These are phyloP conservation scores for Nymphalis urticae DNA, from an alignment of 2,888 invertebrate genomes.

Conservation along the genomic window DNA sequence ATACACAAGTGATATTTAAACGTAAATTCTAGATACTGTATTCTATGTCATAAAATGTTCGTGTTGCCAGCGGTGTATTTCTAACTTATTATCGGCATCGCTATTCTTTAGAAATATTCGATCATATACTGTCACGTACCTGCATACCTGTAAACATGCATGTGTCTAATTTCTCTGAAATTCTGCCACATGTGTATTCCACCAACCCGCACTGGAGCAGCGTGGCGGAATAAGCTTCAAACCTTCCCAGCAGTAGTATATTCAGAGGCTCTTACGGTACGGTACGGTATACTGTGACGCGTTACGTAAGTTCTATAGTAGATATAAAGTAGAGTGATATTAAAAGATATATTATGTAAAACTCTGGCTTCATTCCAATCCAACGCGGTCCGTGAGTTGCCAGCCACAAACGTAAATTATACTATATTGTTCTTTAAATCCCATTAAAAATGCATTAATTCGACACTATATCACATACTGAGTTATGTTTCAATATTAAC, in stretches of 20 bases:
- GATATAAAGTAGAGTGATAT: constrained; percentile 8
- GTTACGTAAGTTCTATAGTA: constrained; percentile 1
- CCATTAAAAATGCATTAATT: constrained; percentile 41
- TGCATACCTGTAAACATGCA: too few species aligned
- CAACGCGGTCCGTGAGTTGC: constrained; percentile 43
- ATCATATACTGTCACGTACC: constrained; percentile 8
- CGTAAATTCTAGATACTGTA: too few species aligned
- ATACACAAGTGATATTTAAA: too few species aligned
- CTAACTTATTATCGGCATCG: neutral
- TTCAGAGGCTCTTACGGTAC: too few species aligned
- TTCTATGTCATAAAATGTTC: too few species aligned
- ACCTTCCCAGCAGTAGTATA: too few species aligned
- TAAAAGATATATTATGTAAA: constrained; percentile 45
- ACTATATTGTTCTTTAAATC: constrained; percentile 61
- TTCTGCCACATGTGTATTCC: too few species aligned
- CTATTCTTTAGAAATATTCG: neutral
- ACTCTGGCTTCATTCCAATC: constrained; percentile 51
- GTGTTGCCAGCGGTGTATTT: neutral
- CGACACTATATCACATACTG: constrained; percentile 39
- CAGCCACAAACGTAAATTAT: constrained; percentile 55
- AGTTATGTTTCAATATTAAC: constrained; percentile 24
- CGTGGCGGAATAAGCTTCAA: too few species aligned
- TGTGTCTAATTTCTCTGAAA: too few species aligned
- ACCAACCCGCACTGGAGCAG: too few species aligned
- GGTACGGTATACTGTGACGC: constrained; percentile 2